phyloP scores from a whole-genome alignment of 2,113 vertebrate species.

The Tragelaphus strepsiceros region DNA sequence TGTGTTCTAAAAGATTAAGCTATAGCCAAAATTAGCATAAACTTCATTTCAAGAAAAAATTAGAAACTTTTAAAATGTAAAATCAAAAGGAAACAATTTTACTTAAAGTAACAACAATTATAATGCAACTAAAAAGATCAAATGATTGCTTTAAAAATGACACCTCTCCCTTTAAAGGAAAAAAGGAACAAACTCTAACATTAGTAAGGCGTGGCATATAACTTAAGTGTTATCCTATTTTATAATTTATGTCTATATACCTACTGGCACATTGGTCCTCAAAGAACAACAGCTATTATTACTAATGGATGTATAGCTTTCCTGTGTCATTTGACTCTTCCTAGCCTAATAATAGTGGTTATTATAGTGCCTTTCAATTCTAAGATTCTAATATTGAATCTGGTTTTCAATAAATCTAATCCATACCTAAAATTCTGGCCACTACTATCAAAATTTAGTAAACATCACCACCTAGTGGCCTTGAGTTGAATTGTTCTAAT shows the following conservation, averaged over 20 bases:
- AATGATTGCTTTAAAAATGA: background rate
- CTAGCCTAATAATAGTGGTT: background rate
- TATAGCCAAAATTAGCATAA: background rate
- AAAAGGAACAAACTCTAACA: background rate
- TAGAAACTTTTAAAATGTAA: background rate
- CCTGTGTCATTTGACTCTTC: background rate
- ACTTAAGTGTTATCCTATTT: background rate
- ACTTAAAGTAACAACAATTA: background rate
- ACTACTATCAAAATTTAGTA: slow-evolving; percentile 12
- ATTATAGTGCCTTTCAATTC: background rate
- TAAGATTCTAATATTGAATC: background rate
- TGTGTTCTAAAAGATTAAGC: background rate
- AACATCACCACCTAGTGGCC: slow-evolving; percentile 64
- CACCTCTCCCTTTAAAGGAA: background rate
- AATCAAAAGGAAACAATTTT: background rate
- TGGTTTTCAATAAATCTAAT: background rate
- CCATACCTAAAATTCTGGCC: background rate
- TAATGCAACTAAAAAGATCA: background rate
- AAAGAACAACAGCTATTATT: background rate
- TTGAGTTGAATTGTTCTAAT: background rate
- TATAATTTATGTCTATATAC: background rate
- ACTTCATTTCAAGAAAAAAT: background rate
- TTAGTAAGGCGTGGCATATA: background rate
- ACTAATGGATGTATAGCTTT: background rate
- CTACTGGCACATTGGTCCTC: background rate